Evolutionary conservation across 2,797 vertebrate species (phyloP).

Genomic region (Alauda arvensis): DNA sequence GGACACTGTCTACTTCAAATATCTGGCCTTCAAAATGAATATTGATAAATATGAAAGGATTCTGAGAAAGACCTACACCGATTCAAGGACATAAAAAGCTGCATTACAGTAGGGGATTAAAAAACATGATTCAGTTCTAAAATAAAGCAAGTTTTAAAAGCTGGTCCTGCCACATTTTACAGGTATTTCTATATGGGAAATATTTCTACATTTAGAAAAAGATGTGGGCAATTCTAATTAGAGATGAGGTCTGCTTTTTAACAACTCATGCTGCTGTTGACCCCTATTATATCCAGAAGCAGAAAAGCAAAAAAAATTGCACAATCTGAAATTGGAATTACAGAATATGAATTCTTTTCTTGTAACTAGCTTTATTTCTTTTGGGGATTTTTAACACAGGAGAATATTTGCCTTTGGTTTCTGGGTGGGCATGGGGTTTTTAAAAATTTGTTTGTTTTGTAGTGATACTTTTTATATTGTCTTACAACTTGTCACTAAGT

Average conservation of each 20-base stretch:
- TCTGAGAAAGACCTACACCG: not conserved
- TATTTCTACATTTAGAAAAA: not conserved
- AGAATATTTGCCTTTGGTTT: constrained; percentile 18
- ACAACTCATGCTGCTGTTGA: not conserved
- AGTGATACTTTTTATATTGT: constrained; percentile 24
- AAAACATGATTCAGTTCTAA: not conserved
- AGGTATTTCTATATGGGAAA: not conserved
- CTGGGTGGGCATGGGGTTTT: not conserved
- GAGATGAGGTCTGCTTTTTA: not conserved
- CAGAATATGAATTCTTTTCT: not conserved
- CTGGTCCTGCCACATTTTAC: not conserved
- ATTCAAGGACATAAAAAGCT: not conserved
- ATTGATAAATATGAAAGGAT: not conserved
- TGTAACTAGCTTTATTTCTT: constrained; percentile 9
- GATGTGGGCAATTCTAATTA: not conserved
- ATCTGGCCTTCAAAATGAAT: not conserved
- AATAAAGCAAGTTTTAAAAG: not conserved
- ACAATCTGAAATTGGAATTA: not conserved
- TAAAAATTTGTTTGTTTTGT: not conserved
- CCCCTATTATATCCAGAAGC: not conserved
- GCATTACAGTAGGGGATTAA: not conserved
- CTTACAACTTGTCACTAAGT: not conserved
- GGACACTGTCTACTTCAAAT: not conserved
- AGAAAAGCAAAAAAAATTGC: not conserved
- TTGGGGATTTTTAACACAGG: not conserved